phyloP scores from a whole-genome alignment of 2,888 invertebrate species.

The Dryobota labecula region DNA sequence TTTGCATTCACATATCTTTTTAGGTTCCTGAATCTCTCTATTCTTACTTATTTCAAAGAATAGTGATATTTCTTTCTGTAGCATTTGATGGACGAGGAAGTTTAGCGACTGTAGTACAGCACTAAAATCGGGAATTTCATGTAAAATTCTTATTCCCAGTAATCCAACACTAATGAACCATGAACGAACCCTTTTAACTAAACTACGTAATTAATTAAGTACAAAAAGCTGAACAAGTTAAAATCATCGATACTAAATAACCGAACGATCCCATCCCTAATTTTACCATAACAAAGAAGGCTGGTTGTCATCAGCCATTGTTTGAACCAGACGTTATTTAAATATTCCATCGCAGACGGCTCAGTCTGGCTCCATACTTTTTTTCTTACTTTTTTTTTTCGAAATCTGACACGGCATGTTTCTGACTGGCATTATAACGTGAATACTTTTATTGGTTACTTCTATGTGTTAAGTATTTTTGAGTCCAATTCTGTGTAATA shows the following conservation, averaged over 20 bases:
- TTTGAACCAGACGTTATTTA: conserved; percentile 88
- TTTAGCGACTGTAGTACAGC: no score
- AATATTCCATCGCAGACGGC: conserved; percentile 80
- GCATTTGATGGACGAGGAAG: not conserved
- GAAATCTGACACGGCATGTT: conserved; percentile 75
- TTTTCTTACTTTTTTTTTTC: conserved; percentile 69
- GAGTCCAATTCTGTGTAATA: conserved; percentile 4
- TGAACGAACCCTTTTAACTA: conserved; percentile 23
- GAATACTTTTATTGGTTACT: conserved; percentile 51
- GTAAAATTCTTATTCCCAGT: not conserved
- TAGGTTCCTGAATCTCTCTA: not conserved
- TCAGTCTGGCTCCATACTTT: conserved; percentile 74
- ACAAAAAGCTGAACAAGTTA: conserved; percentile 5
- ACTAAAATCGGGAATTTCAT: not conserved
- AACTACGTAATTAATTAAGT: conserved; percentile 19
- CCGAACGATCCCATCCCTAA: conserved; percentile 73
- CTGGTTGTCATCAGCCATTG: conserved; percentile 83
- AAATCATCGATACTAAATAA: conserved; percentile 46
- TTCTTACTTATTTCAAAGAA: not conserved
- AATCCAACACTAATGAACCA: conserved; percentile 23
- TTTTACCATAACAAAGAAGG: conserved; percentile 86
- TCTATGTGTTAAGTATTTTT: conserved; percentile 50
- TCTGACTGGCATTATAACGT: conserved; percentile 53
- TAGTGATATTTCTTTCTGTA: not conserved
- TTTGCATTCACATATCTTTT: not conserved